Evolutionary conservation across 2,113 vertebrate species (phyloP), one percentile per base, ranked within the genome.

Genomic region (Octodon degus): DNA sequence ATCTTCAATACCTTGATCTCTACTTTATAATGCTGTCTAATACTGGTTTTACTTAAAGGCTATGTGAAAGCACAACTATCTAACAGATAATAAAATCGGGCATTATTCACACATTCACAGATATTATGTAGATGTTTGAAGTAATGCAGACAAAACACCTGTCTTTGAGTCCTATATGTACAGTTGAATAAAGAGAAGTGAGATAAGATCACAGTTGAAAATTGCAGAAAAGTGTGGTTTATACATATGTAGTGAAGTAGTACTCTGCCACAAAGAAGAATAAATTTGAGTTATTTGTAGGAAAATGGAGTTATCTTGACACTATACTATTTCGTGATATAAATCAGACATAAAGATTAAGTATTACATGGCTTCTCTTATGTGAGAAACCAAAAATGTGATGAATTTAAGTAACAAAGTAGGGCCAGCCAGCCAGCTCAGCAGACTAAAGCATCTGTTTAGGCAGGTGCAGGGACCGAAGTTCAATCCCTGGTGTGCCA

Each of bases 171-270:
- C 40, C 65, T 60, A 67, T 16, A 76, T 67, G n/a, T 65, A 65
- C 27, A 70, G 72, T 19, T 76, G 30, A 67, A 27, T 67, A 76
- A 91, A 88, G 74, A 14, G 63, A 90, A 83, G 60, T 53, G 34
- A 67, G 19, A 65, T 85, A 80, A 83, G 79, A 85, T 87, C 47
- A 76, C 9, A 43, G 90, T 76, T 60, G 85, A 95, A 96, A 97
- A 65, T 10, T 81, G 58, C 2, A 50, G 68, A 50, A 50, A 50
- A 50, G 6, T 43, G 43, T 43, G 43, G 43, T 43, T 43, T 50
- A 50, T 50, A 13, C 25, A 25, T 25, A 74, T 24, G 25, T 12
- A 43, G 72, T 43, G 22, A 74, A 74, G 37, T 74, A 74, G 40
- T 74, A 74, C 9, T 74, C 70, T 24, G n/a, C 19, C 4, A 74